Conservation (phyloP, 35 echinoderm and acorn worm genomes). For the Holothuria glaberrima region DNA sequence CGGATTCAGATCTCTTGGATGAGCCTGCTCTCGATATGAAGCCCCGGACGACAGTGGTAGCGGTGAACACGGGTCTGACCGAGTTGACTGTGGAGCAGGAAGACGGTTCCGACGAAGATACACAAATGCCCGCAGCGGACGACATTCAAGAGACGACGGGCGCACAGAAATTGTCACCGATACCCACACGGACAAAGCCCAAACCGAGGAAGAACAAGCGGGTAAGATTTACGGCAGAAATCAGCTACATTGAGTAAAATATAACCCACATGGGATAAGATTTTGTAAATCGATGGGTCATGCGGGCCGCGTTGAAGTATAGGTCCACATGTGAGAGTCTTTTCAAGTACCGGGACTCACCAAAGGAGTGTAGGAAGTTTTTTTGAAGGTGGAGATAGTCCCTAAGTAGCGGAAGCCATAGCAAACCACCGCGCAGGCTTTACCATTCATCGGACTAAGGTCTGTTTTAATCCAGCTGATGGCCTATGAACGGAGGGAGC, state of each 20-base stretch:
- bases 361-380: too few relatives aligned
- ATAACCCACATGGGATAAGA: too few relatives aligned
- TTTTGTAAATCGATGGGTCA: too few relatives aligned
- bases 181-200: background rate
- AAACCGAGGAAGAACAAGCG: constrained; percentile 42
- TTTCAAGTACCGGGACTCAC: too few relatives aligned
- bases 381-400: too few relatives aligned
- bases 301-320: too few relatives aligned
- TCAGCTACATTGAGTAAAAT: constrained; percentile 33
- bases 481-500: too few relatives aligned
- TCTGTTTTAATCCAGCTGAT: too few relatives aligned
- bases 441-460: too few relatives aligned
- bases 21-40: background rate
- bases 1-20: constrained; percentile 44
- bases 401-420: too few relatives aligned
- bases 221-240: constrained; percentile 52
- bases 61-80: constrained; percentile 43
- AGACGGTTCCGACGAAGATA: constrained; percentile 48
- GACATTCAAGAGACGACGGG: background rate
- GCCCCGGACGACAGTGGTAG: constrained; percentile 22
- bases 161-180: background rate
- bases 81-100: constrained; percentile 18
- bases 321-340: too few relatives aligned
- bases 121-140: background rate
- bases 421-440: too few relatives aligned